phyloP scores from a whole-genome alignment of 64 coral and sea anemone genomes.

The Trachythela sp. region DNA sequence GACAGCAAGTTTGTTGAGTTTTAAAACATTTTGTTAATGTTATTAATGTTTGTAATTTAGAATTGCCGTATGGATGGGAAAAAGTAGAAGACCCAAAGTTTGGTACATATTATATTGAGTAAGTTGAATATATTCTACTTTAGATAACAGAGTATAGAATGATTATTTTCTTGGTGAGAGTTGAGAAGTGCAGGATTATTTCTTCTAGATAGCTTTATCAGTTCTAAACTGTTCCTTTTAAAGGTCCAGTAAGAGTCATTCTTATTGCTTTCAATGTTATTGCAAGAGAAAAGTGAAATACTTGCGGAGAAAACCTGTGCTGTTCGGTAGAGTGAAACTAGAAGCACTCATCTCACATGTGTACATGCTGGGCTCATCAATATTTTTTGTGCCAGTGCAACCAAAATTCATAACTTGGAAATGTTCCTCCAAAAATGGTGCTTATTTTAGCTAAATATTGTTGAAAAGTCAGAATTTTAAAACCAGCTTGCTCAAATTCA shows the following conservation, averaged over 20 bases:
- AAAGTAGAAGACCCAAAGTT: slow-evolving; percentile 85
- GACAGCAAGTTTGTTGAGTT: not conserved
- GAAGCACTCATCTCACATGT: too few relatives aligned
- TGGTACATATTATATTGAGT: slow-evolving; percentile 99
- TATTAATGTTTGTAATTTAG: slow-evolving; percentile 38
- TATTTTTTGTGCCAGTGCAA: too few relatives aligned
- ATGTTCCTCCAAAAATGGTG: not conserved
- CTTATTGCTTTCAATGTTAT: not conserved
- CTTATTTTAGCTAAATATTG: not conserved
- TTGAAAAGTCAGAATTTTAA: not conserved
- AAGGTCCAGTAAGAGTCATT: not conserved
- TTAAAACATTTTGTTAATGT: not conserved
- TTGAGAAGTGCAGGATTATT: not conserved
- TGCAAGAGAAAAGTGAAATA: not conserved
- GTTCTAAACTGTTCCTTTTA: not conserved
- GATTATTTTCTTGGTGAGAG: not conserved
- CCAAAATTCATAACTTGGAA: too few relatives aligned
- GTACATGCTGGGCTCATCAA: too few relatives aligned
- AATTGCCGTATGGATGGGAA: slow-evolving; percentile 96
- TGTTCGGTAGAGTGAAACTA: too few relatives aligned
- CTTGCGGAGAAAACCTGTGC: not conserved
- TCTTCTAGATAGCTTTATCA: not conserved
- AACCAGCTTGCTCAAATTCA: too few relatives aligned
- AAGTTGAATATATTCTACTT: slow-evolving; percentile 30
- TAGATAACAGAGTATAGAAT: too few relatives aligned